Evolutionary conservation across 2,888 invertebrate species (phyloP).

Genomic region (Exocentrus adspersus): DNA sequence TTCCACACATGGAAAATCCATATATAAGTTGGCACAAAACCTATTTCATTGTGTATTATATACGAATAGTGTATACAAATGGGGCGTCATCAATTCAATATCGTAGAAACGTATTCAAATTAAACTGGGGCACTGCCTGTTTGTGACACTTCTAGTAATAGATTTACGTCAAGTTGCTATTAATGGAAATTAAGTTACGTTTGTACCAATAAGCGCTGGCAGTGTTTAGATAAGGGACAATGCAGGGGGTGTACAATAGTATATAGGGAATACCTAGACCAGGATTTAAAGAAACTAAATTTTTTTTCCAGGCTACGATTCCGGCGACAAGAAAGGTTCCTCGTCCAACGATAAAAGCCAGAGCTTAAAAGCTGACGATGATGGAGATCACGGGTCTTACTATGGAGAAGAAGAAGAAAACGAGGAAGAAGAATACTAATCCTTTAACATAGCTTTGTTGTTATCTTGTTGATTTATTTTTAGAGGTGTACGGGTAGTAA

Average conservation of each 20-base stretch:
- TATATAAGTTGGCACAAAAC: constrained; percentile 15
- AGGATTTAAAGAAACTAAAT: too few species aligned
- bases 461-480: constrained; percentile 22
- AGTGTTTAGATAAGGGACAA: constrained; percentile 15
- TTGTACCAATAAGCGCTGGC: constrained; percentile 18
- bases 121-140: constrained; percentile 25
- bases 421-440: constrained; percentile 45
- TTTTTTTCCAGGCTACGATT: constrained; percentile 36
- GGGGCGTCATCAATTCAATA: constrained; percentile 18
- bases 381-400: constrained; percentile 36
- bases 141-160: constrained; percentile 28
- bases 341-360: not conserved
- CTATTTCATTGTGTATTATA: constrained; percentile 3
- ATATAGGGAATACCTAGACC: too few species aligned
- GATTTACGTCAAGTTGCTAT: constrained; percentile 30
- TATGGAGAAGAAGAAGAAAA: constrained; percentile 38
- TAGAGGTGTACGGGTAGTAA: constrained; percentile 9
- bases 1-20: constrained; percentile 1
- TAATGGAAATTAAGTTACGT: constrained; percentile 28
- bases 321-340: constrained; percentile 33
- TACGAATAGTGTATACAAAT: not conserved
- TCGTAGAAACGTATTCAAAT: constrained; percentile 23
- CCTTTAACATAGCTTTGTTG: constrained; percentile 17
- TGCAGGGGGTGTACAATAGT: too few species aligned
- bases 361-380: constrained; percentile 20